Base-by-base conservation (phyloP, 2,113 vertebrate genomes). In the Paralichthys olivaceus region DNA sequence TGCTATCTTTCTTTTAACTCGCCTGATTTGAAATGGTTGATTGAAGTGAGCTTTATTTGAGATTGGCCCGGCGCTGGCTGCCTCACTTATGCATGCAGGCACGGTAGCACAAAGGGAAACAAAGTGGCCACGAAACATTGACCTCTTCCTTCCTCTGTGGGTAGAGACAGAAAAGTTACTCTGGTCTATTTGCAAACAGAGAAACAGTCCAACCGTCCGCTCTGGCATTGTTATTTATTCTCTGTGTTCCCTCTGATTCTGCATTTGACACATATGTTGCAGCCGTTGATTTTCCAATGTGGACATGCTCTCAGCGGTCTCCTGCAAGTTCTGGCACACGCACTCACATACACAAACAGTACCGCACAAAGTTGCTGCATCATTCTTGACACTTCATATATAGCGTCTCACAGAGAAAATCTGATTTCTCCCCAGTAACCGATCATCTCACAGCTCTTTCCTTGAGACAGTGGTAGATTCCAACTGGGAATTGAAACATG, bases 401-500 rank as follows among this genome's bases (percentile, higher is more conserved):
- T 75, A 62, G 74, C 57, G 83, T 63, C 81, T 90, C 51, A 40
- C 75, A 73, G 71, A 83, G 82, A 86, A 85, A 88, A 87, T 90
- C 72, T 29, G 88, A 87, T 89, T 90, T 80, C 82, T 87, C 78
- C 60, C 75, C 66, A 77, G 90, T 81, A 92, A 90, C 81, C 86
- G 77, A 91, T 90, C 89, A 89, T 88, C 87, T 81, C 79, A 57
- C 80, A 85, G 72, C 80, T 68, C 65, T 77, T 76, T 90, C 79
- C 81, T 84, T 79, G 75, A 89, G 87, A 91, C 47, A 68, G 70
- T 77, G 75, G 79, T 75, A 90, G 89, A 86, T 74, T 64, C 64
- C 75, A 79, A 79, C 83, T 81, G 85, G 85, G 90, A 90, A 93
- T 91, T 91, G 87, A 92, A 93, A 93, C 77, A 80, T 92, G 89